phyloP scores from a whole-genome alignment of 2,113 vertebrate species.

The Apeltes quadracus region DNA sequence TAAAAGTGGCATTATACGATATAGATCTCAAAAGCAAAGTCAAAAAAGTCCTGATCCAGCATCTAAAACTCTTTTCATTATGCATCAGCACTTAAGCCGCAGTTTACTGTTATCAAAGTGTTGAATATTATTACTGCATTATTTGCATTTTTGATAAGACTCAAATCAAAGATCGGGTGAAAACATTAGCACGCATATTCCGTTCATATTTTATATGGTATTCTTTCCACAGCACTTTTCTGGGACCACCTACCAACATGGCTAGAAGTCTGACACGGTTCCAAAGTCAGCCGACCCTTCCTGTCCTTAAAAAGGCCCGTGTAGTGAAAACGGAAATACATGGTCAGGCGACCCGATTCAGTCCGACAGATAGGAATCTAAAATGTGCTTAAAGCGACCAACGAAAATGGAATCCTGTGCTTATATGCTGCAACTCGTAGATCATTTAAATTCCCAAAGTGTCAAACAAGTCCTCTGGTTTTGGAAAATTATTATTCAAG shows the following conservation, averaged over 20 bases:
- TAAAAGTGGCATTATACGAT: constrained; percentile 25
- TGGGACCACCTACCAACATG: constrained; percentile 54
- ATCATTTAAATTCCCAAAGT: background rate
- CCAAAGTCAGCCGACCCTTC: constrained; percentile 50
- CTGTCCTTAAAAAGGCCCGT: constrained; percentile 64
- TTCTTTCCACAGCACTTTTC: constrained; percentile 2
- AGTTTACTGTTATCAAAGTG: background rate
- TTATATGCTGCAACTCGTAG: background rate
- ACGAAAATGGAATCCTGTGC: background rate
- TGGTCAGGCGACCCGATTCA: constrained; percentile 55
- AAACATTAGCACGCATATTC: background rate
- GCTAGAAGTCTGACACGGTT: constrained; percentile 24
- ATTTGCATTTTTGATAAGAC: constrained; percentile 5
- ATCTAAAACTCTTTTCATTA: constrained; percentile 21
- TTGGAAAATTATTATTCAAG: constrained; percentile 11
- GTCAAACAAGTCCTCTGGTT: constrained; percentile 4
- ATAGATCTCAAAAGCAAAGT: constrained; percentile 19
- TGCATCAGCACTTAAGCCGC: constrained; percentile 11
- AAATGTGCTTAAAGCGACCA: background rate
- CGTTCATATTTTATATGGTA: background rate
- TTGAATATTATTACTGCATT: background rate
- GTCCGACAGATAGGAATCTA: constrained; percentile 18
- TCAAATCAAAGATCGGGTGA: background rate
- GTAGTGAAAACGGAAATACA: constrained; percentile 63
- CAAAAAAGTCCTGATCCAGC: constrained; percentile 20